Base-by-base conservation (phyloP, 1,140 invertebrate genomes). In the Lineus longissimus region DNA sequence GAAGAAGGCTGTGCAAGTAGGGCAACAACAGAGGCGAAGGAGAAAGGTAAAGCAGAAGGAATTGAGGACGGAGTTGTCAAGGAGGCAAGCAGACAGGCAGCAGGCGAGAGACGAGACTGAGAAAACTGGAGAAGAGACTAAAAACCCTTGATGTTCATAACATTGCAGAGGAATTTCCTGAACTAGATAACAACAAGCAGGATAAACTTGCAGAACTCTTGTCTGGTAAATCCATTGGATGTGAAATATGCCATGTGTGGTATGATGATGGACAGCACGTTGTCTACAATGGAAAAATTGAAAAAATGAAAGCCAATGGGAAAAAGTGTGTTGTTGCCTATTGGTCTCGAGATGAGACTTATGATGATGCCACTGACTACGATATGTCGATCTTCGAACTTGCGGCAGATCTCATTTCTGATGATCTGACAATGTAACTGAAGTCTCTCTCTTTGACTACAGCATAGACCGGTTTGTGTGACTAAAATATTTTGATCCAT, bases 341-440 rank as follows among this genome's bases (percentile, higher is more conserved):
- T n/a, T 54, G 47, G 47, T 22, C 19, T 7, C 19, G n/a, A 9
- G 25, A 27, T 6, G 47, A 54, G n/a, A 54, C 19, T 4, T 19
- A 54, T 9, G 47, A 54, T 6, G 47, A 54, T 19, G 47, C 47
- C n/a, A n/a, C n/a, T 4, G 47, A 54, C 47, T 54, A 54, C n/a
- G 47, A 54, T 7, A 27, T 54, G 47, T 6, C 47, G 6, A 54
- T 7, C 6, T 7, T 4, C 6, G 47, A 4, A 6, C 47, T 54
- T 19, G 47, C 47, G 9, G 47, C 47, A 6, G 47, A 54, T 27
- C n/a, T 54, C 47, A 54, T 54, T 6, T 54, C 47, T 7, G n/a
- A 54, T 54, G 47, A 54, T n/a, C n/a, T 54, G 47, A 36, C 33
- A 4, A 36, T 36, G 33, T 36, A 36, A 36, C n/a, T n/a, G n/a